Base-by-base conservation (phyloP, 2,797 vertebrate species). In the Hippopotamyrus pictus region DNA sequence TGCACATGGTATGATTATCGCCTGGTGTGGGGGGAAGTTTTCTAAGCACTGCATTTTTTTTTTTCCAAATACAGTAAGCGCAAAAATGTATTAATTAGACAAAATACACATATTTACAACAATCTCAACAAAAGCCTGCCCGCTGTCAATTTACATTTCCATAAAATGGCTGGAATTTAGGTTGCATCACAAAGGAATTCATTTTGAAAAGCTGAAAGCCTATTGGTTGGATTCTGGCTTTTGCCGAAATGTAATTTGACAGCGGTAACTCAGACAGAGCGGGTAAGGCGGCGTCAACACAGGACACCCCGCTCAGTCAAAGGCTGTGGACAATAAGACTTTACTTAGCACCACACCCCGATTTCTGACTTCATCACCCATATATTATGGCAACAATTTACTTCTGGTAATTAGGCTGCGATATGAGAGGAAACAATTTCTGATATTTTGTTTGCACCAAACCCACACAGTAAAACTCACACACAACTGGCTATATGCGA, bases 401-500 rank as follows among this genome's bases (percentile, higher is more conserved):
- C 50, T 73, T 29, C 86, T 88, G 62, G 86, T 54, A 87, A 89
- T 88, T 88, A 87, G 73, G 50, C 51, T 79, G 87, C 50, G 87
- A 83, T 89, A 88, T 73, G 65, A 59, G 86, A 69, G 86, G 89
- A 89, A 57, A 11, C 33, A 83, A 86, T 73, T 44, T 73, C 29
- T 88, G 86, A 69, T 53, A 88, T 89, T 73, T 86, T 89, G 89
- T 87, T 76, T 54, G 19, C 1, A 33, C 8, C 69, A 86, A 53
- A 25, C 89, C 86, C 33, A 76, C 17, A 62, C 41, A 88, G 29
- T 88, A 83, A 57, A 83, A 50, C 50, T 25, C 62, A 54, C 48
- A 54, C 48, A 46, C 37, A 62, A 19, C 37, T 29, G 37, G 76
- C n/a, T 44, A 59, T 8, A 8, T 1, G 33, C 9, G 22, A 37